A percentile compares a stretch with the other conserved stretches of the same genome.
Evolutionary conservation across 2,113 vertebrate species (phyloP).

Genomic region (Cercopithecus mona): DNA sequence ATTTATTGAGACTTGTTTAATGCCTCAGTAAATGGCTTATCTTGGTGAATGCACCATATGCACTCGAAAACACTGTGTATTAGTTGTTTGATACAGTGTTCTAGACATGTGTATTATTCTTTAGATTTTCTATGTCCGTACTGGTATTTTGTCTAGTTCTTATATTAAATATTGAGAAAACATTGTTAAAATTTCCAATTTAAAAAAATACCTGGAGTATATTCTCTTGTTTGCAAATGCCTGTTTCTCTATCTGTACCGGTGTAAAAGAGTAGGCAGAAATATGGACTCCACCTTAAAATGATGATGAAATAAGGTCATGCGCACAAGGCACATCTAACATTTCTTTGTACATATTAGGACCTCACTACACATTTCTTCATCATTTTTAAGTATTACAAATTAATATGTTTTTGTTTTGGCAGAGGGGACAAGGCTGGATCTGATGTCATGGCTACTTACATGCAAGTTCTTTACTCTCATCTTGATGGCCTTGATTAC

Average conservation of each 20-base stretch:
- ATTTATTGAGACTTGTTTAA: too few species aligned
- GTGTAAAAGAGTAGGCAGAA: neutral
- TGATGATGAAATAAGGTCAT: neutral
- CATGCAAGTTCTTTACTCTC: neutral
- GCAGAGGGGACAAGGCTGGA: neutral
- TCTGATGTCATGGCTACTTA: neutral
- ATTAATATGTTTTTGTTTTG: neutral
- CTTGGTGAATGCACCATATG: too few species aligned
- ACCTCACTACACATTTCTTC: neutral
- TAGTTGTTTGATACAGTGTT: too few species aligned
- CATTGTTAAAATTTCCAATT: too few species aligned
- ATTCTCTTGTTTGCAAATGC: neutral
- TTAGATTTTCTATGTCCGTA: too few species aligned
- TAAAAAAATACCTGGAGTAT: neutral
- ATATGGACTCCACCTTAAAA: neutral
- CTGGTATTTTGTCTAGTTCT: too few species aligned
- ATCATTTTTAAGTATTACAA: neutral
- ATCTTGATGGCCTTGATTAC: neutral
- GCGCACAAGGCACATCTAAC: neutral
- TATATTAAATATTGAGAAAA: too few species aligned
- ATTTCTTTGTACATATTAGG: neutral
- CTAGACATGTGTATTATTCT: too few species aligned
- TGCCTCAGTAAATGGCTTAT: too few species aligned
- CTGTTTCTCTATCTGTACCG: neutral
- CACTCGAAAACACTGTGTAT: too few species aligned